Conservation (phyloP, 2,113 vertebrate species). For the Aptenodytes forsteri region DNA sequence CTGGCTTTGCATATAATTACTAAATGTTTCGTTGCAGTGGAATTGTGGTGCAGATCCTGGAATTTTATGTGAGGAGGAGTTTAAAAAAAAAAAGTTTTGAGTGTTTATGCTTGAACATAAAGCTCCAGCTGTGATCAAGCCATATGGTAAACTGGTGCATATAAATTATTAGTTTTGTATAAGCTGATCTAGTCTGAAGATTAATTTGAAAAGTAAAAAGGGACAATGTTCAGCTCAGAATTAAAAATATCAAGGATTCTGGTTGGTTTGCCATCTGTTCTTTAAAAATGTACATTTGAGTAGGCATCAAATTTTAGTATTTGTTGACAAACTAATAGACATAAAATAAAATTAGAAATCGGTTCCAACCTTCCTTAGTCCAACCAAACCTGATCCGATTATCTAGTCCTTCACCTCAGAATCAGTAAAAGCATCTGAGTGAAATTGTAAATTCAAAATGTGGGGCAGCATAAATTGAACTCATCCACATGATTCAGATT, state of each 20-base stretch:
- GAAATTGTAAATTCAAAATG: background rate
- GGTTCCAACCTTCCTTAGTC: background rate
- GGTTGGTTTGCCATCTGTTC: background rate
- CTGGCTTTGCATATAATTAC: background rate
- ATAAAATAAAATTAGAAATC: background rate
- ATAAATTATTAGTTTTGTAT: background rate
- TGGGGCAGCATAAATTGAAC: background rate
- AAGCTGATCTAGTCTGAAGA: background rate
- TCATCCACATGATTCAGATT: background rate
- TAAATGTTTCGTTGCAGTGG: background rate
- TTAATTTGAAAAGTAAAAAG: background rate
- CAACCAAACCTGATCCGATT: background rate
- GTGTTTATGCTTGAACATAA: background rate
- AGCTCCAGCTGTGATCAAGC: background rate
- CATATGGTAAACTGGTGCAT: background rate
- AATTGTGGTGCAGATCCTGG: background rate
- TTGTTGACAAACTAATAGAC: background rate
- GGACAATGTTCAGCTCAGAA: background rate
- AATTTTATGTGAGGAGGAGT: background rate
- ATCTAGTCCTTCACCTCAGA: background rate
- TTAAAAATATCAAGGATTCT: background rate
- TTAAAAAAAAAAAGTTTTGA: background rate
- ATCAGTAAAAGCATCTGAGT: background rate
- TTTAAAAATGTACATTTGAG: background rate
- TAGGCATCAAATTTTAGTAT: background rate